Conservation (phyloP, 2,797 vertebrate species). For the Parambassis ranga region DNA sequence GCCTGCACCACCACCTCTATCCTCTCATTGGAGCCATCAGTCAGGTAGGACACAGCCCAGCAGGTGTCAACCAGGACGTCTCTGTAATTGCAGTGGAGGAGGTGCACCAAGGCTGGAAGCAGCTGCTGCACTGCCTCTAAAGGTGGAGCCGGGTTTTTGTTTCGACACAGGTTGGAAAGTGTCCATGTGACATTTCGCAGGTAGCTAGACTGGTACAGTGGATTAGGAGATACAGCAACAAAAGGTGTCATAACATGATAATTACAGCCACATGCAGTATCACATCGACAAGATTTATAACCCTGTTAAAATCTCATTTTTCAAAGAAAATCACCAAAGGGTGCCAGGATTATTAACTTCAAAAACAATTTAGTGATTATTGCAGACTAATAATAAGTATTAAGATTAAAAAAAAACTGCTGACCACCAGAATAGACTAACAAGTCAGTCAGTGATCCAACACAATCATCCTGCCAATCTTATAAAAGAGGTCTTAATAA, state of each 20-base stretch:
- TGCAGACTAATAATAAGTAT: too few relatives aligned
- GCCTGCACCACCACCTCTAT: constrained; percentile 90
- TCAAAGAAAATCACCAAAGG: too few relatives aligned
- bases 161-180: constrained; percentile 90
- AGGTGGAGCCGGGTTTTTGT: constrained; percentile 89
- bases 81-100: constrained; percentile 83
- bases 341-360: too few relatives aligned
- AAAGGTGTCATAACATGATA: neutral
- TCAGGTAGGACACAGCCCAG: constrained; percentile 91
- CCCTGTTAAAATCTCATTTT: too few relatives aligned
- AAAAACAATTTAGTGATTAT: too few relatives aligned
- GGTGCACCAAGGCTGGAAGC: constrained; percentile 84
- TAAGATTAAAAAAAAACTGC: too few relatives aligned
- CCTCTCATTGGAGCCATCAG: constrained; percentile 89
- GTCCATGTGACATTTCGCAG: constrained; percentile 90
- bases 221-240: neutral
- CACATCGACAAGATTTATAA: neutral
- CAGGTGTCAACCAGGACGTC: constrained; percentile 88
- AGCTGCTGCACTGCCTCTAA: constrained; percentile 84
- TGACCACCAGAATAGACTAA: too few relatives aligned
- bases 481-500: neutral
- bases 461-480: too few relatives aligned
- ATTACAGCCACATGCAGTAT: neutral
- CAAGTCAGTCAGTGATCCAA: too few relatives aligned
- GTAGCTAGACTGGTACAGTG: constrained; percentile 78